Conservation (phyloP, 1,140 invertebrate genomes). For the Epicauta chinensis region DNA sequence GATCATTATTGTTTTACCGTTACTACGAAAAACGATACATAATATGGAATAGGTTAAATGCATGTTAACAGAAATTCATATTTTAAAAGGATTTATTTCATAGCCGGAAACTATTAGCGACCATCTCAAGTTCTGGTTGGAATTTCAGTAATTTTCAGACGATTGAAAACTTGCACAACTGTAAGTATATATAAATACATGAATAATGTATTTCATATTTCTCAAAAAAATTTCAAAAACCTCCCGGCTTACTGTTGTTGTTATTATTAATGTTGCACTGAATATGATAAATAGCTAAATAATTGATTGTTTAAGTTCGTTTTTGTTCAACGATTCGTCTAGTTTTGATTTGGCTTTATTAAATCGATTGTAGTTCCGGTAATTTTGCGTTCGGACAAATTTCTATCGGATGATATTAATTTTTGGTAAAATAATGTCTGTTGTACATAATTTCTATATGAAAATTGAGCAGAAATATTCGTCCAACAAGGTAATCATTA, state of each 20-base stretch:
- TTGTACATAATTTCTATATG: constrained; percentile 8
- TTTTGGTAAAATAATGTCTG: constrained; percentile 1
- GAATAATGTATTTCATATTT: constrained; percentile 31
- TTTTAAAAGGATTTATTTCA: constrained; percentile 12
- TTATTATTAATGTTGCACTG: constrained; percentile 20
- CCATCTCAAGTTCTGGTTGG: background rate
- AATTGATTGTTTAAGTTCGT: constrained; percentile 25
- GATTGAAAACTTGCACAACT: constrained; percentile 2
- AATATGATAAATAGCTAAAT: constrained; percentile 27
- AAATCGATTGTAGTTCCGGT: too few relatives aligned
- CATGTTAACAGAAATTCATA: constrained; percentile 9
- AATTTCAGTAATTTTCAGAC: background rate
- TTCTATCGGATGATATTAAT: constrained; percentile 2
- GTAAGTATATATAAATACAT: constrained; percentile 6
- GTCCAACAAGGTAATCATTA: constrained; percentile 17
- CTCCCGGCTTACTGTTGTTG: constrained; percentile 13
- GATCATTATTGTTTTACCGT: too few relatives aligned
- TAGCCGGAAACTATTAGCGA: constrained; percentile 6
- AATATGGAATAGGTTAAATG: background rate
- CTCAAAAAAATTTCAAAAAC: constrained; percentile 13
- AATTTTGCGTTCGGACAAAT: too few relatives aligned
- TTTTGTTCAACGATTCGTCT: background rate
- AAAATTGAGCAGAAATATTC: constrained; percentile 16
- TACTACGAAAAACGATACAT: too few relatives aligned
- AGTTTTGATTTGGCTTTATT: too few relatives aligned